Conservation (phyloP, 2,797 vertebrate species). For the Crocodylus rhombifer region DNA sequence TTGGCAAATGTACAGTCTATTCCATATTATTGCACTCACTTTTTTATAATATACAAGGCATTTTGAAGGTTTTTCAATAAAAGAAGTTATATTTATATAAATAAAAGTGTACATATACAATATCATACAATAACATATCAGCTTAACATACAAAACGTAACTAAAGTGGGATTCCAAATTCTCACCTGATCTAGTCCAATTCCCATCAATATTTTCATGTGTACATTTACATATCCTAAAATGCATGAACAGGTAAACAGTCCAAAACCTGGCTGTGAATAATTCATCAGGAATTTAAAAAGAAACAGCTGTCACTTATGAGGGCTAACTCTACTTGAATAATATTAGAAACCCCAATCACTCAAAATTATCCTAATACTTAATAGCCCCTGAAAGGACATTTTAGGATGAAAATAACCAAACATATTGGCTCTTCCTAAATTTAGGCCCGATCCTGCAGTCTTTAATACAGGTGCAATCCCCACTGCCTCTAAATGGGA, state of each 20-base stretch:
- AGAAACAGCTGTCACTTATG: slow-evolving; percentile 53
- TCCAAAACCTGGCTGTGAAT: slow-evolving; percentile 26
- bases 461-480: slow-evolving; percentile 32
- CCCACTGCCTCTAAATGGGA: not conserved
- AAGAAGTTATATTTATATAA: slow-evolving; percentile 81
- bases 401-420: not conserved
- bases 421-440: not conserved
- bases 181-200: slow-evolving; percentile 63
- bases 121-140: slow-evolving; percentile 82
- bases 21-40: slow-evolving; percentile 86
- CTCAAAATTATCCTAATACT: slow-evolving; percentile 67
- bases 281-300: slow-evolving; percentile 52
- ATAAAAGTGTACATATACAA: slow-evolving; percentile 84
- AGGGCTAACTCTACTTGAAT: slow-evolving; percentile 70
- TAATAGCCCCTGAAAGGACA: not conserved
- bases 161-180: slow-evolving; percentile 64
- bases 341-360: slow-evolving; percentile 67
- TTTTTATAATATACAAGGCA: slow-evolving; percentile 85
- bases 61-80: slow-evolving; percentile 78
- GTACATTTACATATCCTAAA: slow-evolving; percentile 67
- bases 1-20: slow-evolving; percentile 84
- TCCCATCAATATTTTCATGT: slow-evolving; percentile 71
- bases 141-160: slow-evolving; percentile 73
- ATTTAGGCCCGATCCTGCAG: not conserved
- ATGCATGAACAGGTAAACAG: slow-evolving; percentile 60